phyloP scores from a whole-genome alignment of 2,888 invertebrate species.

The Synergus gifuensis region DNA sequence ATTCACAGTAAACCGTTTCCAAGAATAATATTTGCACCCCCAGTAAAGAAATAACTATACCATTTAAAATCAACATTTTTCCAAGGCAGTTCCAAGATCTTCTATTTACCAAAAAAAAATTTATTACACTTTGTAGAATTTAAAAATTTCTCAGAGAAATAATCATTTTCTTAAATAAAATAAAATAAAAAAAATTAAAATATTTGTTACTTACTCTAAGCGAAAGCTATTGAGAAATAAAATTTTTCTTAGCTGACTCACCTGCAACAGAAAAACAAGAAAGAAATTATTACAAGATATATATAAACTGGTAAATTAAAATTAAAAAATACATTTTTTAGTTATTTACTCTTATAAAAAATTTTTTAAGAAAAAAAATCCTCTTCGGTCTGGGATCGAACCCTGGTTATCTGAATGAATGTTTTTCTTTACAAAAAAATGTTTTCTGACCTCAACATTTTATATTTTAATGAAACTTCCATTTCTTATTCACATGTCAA shows the following conservation, averaged over 20 bases:
- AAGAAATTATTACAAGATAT: not conserved
- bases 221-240: not conserved
- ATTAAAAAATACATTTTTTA: not conserved
- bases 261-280: slow-evolving; percentile 65
- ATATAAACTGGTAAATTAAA: not conserved
- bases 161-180: too few species aligned
- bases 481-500: too few species aligned
- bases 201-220: too few species aligned
- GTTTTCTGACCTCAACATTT: too few species aligned
- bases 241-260: slow-evolving; percentile 60
- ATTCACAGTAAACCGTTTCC: not conserved
- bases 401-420: too few species aligned
- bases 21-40: not conserved
- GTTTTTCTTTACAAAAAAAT: too few species aligned
- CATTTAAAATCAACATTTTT: not conserved
- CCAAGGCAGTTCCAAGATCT: not conserved
- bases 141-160: not conserved
- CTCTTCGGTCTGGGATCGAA: too few species aligned
- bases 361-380: too few species aligned
- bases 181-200: too few species aligned
- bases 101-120: too few species aligned
- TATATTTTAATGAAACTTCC: too few species aligned
- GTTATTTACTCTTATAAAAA: too few species aligned
- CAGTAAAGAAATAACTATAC: not conserved
- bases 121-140: not conserved